Evolutionary conservation across 2,888 invertebrate species (phyloP).

Genomic region (Athrips mouffetella): DNA sequence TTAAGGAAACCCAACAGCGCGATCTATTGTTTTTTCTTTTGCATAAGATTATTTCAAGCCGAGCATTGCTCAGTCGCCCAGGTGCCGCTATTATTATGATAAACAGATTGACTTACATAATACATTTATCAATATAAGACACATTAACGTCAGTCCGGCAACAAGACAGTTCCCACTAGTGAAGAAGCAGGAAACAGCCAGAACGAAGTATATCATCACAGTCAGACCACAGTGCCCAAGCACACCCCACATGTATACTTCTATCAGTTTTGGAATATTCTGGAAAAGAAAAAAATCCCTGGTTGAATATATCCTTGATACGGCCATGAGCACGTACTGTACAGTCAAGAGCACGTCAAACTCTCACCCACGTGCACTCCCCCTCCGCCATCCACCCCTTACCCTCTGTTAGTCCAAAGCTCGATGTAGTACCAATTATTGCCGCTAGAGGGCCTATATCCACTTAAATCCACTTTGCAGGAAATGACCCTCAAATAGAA

Average conservation of each 20-base stretch:
- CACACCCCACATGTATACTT: constrained; percentile 56
- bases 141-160: constrained; percentile 38
- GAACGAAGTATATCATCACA: constrained; percentile 38
- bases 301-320: background rate
- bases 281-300: constrained; percentile 29
- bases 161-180: constrained; percentile 42
- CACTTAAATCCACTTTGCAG: background rate
- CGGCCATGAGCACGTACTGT: background rate
- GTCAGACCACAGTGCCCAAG: constrained; percentile 39
- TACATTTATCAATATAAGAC: constrained; percentile 36
- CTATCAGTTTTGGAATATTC: constrained; percentile 52
- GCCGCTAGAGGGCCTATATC: background rate
- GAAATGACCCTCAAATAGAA: too few species aligned
- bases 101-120: constrained; percentile 38
- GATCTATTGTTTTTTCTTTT: too few species aligned
- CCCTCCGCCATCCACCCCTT: too few species aligned
- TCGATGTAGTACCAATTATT: too few species aligned
- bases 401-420: too few species aligned
- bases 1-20: too few species aligned
- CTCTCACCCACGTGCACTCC: too few species aligned
- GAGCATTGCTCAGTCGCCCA: too few species aligned
- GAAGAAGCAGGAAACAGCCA: constrained; percentile 50
- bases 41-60: too few species aligned
- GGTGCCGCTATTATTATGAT: too few species aligned
- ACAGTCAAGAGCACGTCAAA: too few species aligned